These are phyloP conservation scores for Hiodon tergisus DNA, from an alignment of 2,113 vertebrate species.

Conservation along the genomic window DNA sequence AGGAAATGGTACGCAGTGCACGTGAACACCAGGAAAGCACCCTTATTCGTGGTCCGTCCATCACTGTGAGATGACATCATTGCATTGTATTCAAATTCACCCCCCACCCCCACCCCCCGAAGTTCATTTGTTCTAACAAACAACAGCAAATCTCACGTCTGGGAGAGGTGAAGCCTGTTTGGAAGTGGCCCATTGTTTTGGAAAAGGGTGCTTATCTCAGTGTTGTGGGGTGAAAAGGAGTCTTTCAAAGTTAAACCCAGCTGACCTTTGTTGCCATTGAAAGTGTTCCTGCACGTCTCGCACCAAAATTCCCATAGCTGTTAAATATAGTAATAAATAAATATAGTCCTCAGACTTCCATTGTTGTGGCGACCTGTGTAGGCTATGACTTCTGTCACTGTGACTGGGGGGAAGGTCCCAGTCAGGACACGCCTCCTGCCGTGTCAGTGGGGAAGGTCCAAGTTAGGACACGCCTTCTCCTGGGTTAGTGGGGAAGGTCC, in stretches of 20 bases:
- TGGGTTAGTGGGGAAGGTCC: slow-evolving; percentile 25
- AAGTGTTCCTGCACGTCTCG: slow-evolving; percentile 66
- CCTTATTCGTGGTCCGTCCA: background rate
- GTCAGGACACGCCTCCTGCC: slow-evolving; percentile 44
- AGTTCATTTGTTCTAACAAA: slow-evolving; percentile 34
- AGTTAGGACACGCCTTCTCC: slow-evolving; percentile 29
- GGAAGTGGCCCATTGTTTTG: slow-evolving; percentile 68
- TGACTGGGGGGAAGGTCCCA: background rate
- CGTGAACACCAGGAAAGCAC: background rate
- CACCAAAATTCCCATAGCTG: slow-evolving; percentile 62
- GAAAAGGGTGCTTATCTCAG: slow-evolving; percentile 68
- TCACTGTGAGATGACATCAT: slow-evolving; percentile 4
- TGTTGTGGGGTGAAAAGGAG: slow-evolving; percentile 30
- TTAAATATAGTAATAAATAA: slow-evolving; percentile 50
- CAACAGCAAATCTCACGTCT: slow-evolving; percentile 32
- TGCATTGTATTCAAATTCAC: slow-evolving; percentile 15
- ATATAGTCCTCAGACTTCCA: slow-evolving; percentile 55
- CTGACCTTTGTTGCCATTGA: slow-evolving; percentile 68
- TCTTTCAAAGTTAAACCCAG: slow-evolving; percentile 61
- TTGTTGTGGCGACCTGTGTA: slow-evolving; percentile 50
- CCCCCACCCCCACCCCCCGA: background rate
- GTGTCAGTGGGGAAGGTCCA: slow-evolving; percentile 40
- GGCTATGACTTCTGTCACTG: slow-evolving; percentile 32
- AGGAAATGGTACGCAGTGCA: background rate
- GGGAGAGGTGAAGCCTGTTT: slow-evolving; percentile 48